Conservation (phyloP, 2,797 vertebrate genomes). For the Dicrostonyx torquatus region DNA sequence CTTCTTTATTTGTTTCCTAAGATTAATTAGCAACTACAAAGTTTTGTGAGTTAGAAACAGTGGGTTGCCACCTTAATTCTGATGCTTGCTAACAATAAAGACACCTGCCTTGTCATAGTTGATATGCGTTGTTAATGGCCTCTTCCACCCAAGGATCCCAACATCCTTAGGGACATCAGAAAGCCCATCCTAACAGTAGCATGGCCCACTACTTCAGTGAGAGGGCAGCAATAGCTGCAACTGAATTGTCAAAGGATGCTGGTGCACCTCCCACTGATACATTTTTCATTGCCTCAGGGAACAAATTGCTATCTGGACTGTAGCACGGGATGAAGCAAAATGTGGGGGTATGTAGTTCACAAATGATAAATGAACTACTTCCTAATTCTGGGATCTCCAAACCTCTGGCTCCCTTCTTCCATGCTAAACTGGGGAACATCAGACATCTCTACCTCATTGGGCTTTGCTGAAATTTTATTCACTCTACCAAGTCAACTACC, state of each 20-base stretch:
- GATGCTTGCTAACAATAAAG: not conserved
- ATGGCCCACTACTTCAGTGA: too few relatives aligned
- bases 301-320: not conserved
- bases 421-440: not conserved
- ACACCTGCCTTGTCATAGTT: not conserved
- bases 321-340: not conserved
- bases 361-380: not conserved
- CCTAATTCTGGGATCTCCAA: not conserved
- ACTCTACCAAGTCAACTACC: not conserved
- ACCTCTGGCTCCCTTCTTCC: not conserved
- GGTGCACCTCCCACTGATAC: not conserved
- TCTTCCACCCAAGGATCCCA: not conserved
- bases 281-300: not conserved
- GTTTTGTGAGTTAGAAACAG: not conserved
- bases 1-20: not conserved
- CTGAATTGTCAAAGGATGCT: not conserved
- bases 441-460: not conserved
- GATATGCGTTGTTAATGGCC: not conserved
- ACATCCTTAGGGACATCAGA: not conserved
- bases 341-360: not conserved
- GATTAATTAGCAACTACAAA: not conserved
- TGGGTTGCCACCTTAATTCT: not conserved
- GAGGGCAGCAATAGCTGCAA: not conserved
- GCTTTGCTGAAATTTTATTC: not conserved
- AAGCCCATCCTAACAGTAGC: not conserved